Evolutionary conservation across 2,113 vertebrate genomes (phyloP).

Genomic region (Cryptomyrus ogoouensis): DNA sequence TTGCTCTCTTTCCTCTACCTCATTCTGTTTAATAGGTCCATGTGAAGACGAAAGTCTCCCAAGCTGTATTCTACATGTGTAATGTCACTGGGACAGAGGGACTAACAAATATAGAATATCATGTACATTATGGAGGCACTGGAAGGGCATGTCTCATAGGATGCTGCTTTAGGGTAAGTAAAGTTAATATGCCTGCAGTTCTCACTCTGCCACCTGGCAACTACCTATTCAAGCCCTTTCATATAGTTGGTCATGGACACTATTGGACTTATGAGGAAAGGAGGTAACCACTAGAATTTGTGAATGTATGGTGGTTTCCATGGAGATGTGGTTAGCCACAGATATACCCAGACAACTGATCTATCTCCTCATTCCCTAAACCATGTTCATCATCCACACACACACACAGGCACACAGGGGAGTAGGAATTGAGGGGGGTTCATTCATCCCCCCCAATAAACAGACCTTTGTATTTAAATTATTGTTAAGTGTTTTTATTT

Average conservation of each 20-base stretch:
- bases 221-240: background rate
- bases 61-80: too few species aligned
- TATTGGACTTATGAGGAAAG: background rate
- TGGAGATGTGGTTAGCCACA: background rate
- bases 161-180: background rate
- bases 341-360: background rate
- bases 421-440: background rate
- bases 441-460: background rate
- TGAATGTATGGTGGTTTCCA: background rate
- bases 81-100: too few species aligned
- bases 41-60: too few species aligned
- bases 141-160: background rate
- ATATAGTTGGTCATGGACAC: background rate
- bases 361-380: background rate
- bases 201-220: background rate
- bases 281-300: background rate
- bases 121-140: background rate
- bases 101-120: too few species aligned
- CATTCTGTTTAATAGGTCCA: too few species aligned
- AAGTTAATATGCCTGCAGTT: background rate
- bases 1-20: too few species aligned
- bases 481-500: background rate
- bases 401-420: too few species aligned
- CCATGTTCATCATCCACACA: background rate
- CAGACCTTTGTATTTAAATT: background rate